Evolutionary conservation across 2,797 vertebrate genomes (phyloP), one percentile per base, ranked within the genome.

Genomic region (Craterocephalus amniculus): DNA sequence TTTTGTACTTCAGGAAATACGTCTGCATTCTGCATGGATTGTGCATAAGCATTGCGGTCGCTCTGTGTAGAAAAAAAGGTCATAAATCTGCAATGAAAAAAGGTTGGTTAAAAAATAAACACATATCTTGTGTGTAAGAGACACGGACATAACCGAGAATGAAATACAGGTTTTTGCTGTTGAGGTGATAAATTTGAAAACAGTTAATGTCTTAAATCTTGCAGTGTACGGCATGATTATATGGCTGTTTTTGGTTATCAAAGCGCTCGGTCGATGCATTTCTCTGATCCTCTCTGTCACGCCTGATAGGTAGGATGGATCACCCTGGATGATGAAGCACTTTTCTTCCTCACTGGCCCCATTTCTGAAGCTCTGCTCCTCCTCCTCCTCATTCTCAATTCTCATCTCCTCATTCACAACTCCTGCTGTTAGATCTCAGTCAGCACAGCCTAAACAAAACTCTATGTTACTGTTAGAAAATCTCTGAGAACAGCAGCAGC

Each of bases 291-390:
- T 20, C 58, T 66, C 70, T 70, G 81, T 72, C 40, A 32, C 58
- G 34, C 57, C 74, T 74, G 81, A 83, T 81, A 78, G 79, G 78
- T 31, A 63, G 62, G 63, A 81, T 62, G 75, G 73, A 83, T 86
- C 13, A 13, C 58, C 73, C 65, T 45, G 45, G 70, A 89, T 90
- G 88, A 91, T 91, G 77, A 88, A 84, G 85, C 84, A 88, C 72
- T 86, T 85, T 84, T 87, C 80, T 63, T 85, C 74, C 70, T 81
- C 70, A 65, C 65, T 80, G 71, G 63, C 74, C 78, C 85, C 72
- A 77, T 87, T 89, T 81, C 80, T 79, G 72, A 55, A 58, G 69
- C 73, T 70, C 72, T 77, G 31, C 78, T 83, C 70, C 79, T 76
- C 78, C 75, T 62, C 63, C 60, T 71, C 52, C 55, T 80, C 76